Base-by-base conservation (phyloP, 2,113 vertebrate species). In the Ondatra zibethicus region DNA sequence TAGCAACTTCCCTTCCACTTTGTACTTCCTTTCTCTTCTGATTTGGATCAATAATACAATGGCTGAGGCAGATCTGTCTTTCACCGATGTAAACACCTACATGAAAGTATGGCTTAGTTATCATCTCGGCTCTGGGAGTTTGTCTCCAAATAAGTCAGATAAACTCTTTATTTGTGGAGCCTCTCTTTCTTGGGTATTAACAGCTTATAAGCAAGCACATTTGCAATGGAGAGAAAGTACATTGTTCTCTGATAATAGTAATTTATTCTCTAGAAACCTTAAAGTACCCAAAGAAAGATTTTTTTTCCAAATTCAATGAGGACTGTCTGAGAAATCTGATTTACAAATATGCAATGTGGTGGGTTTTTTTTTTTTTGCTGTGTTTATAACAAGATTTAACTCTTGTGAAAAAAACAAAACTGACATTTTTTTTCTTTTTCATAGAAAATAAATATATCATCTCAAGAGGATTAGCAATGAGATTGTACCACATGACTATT, bases 261-360 rank as follows among this genome's bases (percentile, higher is more conserved):
- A 88, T 78, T 97, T 14, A 52, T 72, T 92, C 95, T 93, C 50
- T 65, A 90, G 65, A 84, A 66, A 94, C 27, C 76, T 61, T 47
- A 88, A 93, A 92, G 42, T 63, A 93, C 14, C 25, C 91, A 92
- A 80, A 50, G 52, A 3, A 39, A 58, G 33, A n/a, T n/a, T 61
- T 82, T 17, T 50, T 50, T 58, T 39, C 93, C 90, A 94, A 70
- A 92, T 75, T 90, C 19, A 6, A 52, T 3, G 45, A 77, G 33
- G 19, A 80, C 87, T 47, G n/a, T n/a, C 45, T 81, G 65, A 94
- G 50, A 92, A 95, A 81, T 68, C 50, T 94, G 65, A 93, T 85
- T 93, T 76, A 66, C 9, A 45, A 52, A 78, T n/a, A 7, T 50
- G 6, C 8, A 84, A 70, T 33, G 19, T 90, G 76, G 72, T 94